Evolutionary conservation across 2,797 vertebrate species (phyloP), one percentile per base, ranked within the genome.

Genomic region (Xenops minutus): DNA sequence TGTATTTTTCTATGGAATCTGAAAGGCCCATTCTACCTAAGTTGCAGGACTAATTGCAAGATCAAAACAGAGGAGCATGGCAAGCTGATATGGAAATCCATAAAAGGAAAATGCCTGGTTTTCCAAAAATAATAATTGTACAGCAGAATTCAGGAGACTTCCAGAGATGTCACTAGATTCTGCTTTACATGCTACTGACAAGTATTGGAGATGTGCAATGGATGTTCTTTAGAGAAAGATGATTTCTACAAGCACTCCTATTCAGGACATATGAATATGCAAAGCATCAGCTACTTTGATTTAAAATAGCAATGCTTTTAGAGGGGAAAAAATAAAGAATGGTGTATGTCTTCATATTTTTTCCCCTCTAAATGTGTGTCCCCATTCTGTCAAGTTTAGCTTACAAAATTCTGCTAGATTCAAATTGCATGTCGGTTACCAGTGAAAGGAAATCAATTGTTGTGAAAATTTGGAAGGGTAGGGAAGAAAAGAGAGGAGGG

Each of bases 371-470:
- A 73, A 69, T 73, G 12, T 14, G 1, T 81, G 87, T 58, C 92
- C 90, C 26, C 51, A 73, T 95, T 93, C 93, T 92, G 95, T 93
- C 90, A 95, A 81, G 12, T 59, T 58, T 34, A 41, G 6, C 22
- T 59, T 75, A 48, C 14, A 52, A 34, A 83, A 74, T 72, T 74
- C 43, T 58, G 1, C 43, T 61, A 8, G 32, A 82, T 86, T 74
- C 15, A 68, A 49, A 54, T 34, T 54, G 43, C 21, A 26, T 12
- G 3, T 58, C 61, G 46, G 19, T 74, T 80, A 68, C 9, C 44
- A 55, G n/a, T 64, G 21, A 90, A 79, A 91, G 30, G 7, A 84
- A 62, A 44, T 30, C 34, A 27, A 56, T 24, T n/a, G 12, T 22
- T 78, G 22, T 64, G 51, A 88, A 90, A 84, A 72, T n/a, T 55